Conservation (phyloP, 2,888 invertebrate species). For the Drosophila anomelani region DNA sequence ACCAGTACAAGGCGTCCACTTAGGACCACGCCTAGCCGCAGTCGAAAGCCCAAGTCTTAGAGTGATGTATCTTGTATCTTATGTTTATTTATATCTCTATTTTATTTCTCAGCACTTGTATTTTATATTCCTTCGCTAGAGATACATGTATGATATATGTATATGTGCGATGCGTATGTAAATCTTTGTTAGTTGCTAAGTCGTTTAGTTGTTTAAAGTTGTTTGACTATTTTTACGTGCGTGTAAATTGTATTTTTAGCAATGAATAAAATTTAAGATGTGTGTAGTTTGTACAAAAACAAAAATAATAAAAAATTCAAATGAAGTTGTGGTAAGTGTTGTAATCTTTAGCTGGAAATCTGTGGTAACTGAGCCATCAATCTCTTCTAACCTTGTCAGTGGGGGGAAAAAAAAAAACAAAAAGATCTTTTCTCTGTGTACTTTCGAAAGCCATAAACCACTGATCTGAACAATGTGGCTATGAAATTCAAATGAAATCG, state of each 20-base stretch:
- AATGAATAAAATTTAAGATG: conserved; percentile 50
- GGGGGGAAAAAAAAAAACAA: not conserved
- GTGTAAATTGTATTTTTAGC: conserved; percentile 57
- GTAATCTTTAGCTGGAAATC: conserved; percentile 9
- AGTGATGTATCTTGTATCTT: conserved; percentile 39
- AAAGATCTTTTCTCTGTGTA: conserved; percentile 20
- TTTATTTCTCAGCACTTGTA: conserved; percentile 23
- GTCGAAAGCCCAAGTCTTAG: conserved; percentile 77
- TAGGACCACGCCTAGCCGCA: conserved; percentile 76
- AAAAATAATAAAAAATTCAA: not conserved
- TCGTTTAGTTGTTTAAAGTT: conserved; percentile 64
- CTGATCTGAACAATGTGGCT: conserved; percentile 20
- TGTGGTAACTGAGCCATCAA: conserved; percentile 12
- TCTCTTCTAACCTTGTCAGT: conserved; percentile 50
- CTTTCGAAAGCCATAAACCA: conserved; percentile 35
- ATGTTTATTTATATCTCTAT: conserved; percentile 38
- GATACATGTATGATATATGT: conserved; percentile 61
- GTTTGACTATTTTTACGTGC: conserved; percentile 73
- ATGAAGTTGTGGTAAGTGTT: conserved; percentile 1
- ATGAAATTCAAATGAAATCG: conserved; percentile 51
- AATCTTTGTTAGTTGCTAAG: conserved; percentile 66
- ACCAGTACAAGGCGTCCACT: conserved; percentile 66
- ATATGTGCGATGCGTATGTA: conserved; percentile 42
- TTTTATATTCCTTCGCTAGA: conserved; percentile 51
- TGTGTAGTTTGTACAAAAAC: conserved; percentile 17